phyloP scores from a whole-genome alignment of 2,113 vertebrate species.

The Dunckerocampus dactyliophorus region DNA sequence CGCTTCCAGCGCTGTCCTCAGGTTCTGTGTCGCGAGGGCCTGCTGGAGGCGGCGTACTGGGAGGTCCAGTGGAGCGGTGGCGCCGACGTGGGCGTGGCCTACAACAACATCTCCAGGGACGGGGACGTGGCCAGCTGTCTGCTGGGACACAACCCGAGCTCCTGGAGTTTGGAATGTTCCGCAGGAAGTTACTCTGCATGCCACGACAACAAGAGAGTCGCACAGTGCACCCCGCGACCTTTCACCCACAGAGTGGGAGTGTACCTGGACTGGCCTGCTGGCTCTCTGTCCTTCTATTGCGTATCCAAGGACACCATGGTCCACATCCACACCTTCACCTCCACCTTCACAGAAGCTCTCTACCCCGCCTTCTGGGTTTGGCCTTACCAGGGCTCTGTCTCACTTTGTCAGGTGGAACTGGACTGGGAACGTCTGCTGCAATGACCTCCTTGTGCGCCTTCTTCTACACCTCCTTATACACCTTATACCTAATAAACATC shows the following conservation, averaged over 20 bases:
- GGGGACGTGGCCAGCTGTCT: conserved; percentile 26
- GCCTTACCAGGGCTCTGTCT: conserved; percentile 31
- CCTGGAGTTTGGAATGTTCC: conserved; percentile 62
- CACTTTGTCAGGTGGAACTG: conserved; percentile 46
- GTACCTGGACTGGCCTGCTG: conserved; percentile 36
- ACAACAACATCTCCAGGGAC: conserved; percentile 42
- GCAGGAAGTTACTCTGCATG: conserved; percentile 42
- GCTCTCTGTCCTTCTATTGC: conserved; percentile 52
- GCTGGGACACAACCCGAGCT: conserved; percentile 42
- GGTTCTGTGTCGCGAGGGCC: conserved; percentile 58
- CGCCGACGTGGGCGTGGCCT: conserved; percentile 46
- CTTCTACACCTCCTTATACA: too few species aligned
- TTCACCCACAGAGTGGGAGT: conserved; percentile 48
- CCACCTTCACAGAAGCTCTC: conserved; percentile 46
- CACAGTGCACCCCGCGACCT: conserved; percentile 17
- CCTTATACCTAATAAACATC: too few species aligned
- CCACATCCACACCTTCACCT: conserved; percentile 55
- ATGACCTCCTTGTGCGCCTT: conserved; percentile 17
- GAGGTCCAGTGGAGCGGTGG: conserved; percentile 56
- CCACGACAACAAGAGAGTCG: conserved; percentile 32
- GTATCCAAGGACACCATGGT: conserved; percentile 43
- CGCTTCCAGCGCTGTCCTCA: conserved; percentile 49
- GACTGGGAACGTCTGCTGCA: conserved; percentile 47
- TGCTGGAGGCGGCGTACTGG: conserved; percentile 58
- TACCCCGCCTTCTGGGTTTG: conserved; percentile 61